Conservation (phyloP, 2,888 invertebrate genomes). For the Neoascia interrupta region DNA sequence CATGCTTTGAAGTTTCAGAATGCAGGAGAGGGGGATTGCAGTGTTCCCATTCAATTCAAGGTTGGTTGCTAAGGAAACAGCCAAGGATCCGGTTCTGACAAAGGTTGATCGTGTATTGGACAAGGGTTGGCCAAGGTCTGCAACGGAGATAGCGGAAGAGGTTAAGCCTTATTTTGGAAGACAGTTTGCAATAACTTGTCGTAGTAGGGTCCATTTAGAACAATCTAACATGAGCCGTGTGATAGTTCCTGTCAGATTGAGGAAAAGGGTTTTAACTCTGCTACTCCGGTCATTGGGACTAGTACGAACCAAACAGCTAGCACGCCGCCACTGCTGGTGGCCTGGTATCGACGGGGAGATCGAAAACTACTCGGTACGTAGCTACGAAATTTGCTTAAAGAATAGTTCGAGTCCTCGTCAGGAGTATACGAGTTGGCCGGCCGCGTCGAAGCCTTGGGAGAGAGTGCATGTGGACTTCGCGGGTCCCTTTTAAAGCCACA, state of each 20-base stretch:
- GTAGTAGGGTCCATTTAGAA: too few species aligned
- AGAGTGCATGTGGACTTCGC: conserved; percentile 32
- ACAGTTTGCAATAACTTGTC: too few species aligned
- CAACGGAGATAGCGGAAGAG: too few species aligned
- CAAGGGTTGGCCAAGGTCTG: conserved; percentile 31
- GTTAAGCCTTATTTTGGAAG: too few species aligned
- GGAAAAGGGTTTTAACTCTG: too few species aligned
- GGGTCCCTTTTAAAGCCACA: conserved; percentile 27
- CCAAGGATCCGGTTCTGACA: conserved; percentile 8
- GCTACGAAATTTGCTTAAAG: not conserved
- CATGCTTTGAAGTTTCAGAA: not conserved
- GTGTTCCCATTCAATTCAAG: conserved; percentile 5
- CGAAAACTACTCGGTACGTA: too few species aligned
- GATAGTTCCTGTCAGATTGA: too few species aligned
- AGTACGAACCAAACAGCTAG: too few species aligned
- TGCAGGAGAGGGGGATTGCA: not conserved
- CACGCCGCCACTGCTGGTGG: too few species aligned
- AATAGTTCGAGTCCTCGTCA: conserved; percentile 3
- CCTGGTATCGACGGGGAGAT: too few species aligned
- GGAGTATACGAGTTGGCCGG: conserved; percentile 18
- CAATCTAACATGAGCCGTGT: too few species aligned
- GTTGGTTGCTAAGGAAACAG: conserved; percentile 15
- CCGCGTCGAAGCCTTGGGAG: conserved; percentile 16
- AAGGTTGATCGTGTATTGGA: conserved; percentile 3
- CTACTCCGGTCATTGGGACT: too few species aligned